Evolutionary conservation across 2,797 vertebrate species (phyloP), one percentile per base, ranked within the genome.

Genomic region (Phoxinus dragarum): DNA sequence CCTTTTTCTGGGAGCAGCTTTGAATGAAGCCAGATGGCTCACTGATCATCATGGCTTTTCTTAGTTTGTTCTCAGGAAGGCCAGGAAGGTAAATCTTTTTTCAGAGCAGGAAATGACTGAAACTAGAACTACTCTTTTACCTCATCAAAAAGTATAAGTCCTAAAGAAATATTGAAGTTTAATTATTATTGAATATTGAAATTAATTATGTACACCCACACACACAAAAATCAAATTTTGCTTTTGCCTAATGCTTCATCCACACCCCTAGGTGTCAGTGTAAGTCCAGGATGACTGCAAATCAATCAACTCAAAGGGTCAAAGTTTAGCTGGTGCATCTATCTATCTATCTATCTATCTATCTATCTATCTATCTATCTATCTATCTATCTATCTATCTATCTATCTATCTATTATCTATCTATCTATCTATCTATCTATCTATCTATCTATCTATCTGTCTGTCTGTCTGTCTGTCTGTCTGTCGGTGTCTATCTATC

Each of bases 21-120:
- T 74, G 71, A 66, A 82, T 74, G 27, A 74, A 82, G 42, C 54
- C 81, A 82, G 54, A 82, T 82, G 54, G 69, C 69, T 82, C 27
- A 49, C 12, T 61, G 69, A 61, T n/a, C 81, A 81, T 56, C n/a
- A 23, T 31, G 10, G 16, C 36, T 59, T 21, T 82, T 81, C 19
- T 73, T 61, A 64, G 42, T 66, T 82, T 47, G 69, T 44, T 47
- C 40, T 82, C 4, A 82, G 68, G 54, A 73, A 82, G 40, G 38
- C n/a, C 1, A 82, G 38, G 27, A 82, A 82, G 40, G 38, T 40
- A 19, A 42, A 56, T 56, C 34, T 52, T 34, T 77, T 77, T 59
- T 77, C 52, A 82, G 17, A 44, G 69, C 40, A 73, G 80, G 80
- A 82, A 47, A 73, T 73, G 4, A 31, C 38, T 12, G 7, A 3